Evolutionary conservation across 2,113 vertebrate species (phyloP).

Genomic region (Platichthys stellatus): DNA sequence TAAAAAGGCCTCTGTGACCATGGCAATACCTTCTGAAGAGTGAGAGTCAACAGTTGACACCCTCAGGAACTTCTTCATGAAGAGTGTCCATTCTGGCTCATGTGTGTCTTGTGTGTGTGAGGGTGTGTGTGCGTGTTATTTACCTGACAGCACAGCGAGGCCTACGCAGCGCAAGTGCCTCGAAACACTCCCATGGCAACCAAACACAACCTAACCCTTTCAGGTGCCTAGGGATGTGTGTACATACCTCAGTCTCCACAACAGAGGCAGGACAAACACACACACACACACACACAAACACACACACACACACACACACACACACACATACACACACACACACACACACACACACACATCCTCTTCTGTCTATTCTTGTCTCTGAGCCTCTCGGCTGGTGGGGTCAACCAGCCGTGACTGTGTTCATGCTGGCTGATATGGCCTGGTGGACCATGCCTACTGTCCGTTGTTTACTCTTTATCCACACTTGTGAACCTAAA

Average conservation of each 20-base stretch:
- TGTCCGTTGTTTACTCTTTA: constrained; percentile 31
- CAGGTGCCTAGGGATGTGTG: constrained; percentile 66
- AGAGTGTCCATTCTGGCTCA: constrained; percentile 2
- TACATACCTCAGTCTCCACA: constrained; percentile 68
- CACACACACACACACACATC: background rate
- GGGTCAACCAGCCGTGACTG: constrained; percentile 63
- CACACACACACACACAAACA: constrained; percentile 4
- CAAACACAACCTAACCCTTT: constrained; percentile 64
- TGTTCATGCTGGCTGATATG: constrained; percentile 61
- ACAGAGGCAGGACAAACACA: constrained; percentile 58
- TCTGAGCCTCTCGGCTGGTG: constrained; percentile 50
- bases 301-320: constrained; percentile 31
- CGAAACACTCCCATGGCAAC: constrained; percentile 78
- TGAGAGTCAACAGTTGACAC: constrained; percentile 55
- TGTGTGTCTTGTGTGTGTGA: constrained; percentile 8
- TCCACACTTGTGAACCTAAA: constrained; percentile 27
- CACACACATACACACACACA: background rate
- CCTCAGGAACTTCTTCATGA: constrained; percentile 21
- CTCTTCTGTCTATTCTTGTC: constrained; percentile 62
- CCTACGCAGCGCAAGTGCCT: constrained; percentile 57
- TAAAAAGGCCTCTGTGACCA: constrained; percentile 51
- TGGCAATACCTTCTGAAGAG: constrained; percentile 51
- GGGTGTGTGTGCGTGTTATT: constrained; percentile 50
- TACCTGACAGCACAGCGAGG: constrained; percentile 51
- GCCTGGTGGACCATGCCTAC: constrained; percentile 65